Base-by-base conservation (phyloP, 1,140 invertebrate species). In the Scaptomyza pallida region DNA sequence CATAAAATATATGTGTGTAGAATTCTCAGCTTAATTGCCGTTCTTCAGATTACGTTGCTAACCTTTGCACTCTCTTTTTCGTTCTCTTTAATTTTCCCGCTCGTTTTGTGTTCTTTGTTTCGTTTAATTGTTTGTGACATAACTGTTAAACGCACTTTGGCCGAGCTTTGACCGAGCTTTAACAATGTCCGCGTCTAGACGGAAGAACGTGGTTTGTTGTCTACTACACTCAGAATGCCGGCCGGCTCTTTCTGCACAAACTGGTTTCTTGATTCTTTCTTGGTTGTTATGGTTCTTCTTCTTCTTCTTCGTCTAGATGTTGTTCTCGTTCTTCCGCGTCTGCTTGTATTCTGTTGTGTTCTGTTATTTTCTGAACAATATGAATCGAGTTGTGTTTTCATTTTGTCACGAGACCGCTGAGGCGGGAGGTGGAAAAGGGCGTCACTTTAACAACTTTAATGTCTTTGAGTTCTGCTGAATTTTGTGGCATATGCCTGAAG, bases 121-220 rank as follows among this genome's bases (percentile, higher is more conserved):
- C 65, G 43, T 77, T 74, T 74, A 59, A 74, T 62, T 67, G 54
- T 37, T 23, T 54, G 57, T 77, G 77, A 86, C 70, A 86, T 86
- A 88, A 86, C 81, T 78, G 81, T 86, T 75, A 65, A 86, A 61
- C 77, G 82, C 81, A 75, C 81, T 86, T 77, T 85, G 69, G 56
- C 57, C 73, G 43, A 15, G 56, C 74, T 30, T 30, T 30, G 26
- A 8, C 26, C 26, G 26, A 30, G n/a, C n/a, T 30, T 0, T 4
- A 21, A 16, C 44, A n/a, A n/a, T 30, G 26, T 30, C 26, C 21
- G 19, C 51, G 56, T 68, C 61, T 71, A 71, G 68, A 71, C 61
- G 43, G 37, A 41, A 65, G 51, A 70, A 70, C 61, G 52, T 64
- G 51, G 57, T 75, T n/a, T 59, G 68, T 30, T 52, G 65, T 75